Evolutionary conservation across 2,113 vertebrate species (phyloP).

Genomic region (Paramormyrops kingsleyae): DNA sequence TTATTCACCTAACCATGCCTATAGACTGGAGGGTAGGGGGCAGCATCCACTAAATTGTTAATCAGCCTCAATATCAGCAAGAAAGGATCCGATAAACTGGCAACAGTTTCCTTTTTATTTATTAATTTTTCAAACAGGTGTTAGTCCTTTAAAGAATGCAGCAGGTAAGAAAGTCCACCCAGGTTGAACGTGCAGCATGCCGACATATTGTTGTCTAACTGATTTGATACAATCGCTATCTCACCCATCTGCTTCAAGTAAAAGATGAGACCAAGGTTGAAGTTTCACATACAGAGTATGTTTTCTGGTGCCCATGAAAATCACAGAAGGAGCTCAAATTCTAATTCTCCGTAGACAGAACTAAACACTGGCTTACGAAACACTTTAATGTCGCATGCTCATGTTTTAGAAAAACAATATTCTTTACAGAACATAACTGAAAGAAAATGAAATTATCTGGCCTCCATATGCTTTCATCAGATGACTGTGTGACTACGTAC

Average conservation of each 20-base stretch:
- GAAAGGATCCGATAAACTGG: not conserved
- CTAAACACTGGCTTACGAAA: constrained; percentile 6
- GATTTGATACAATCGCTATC: constrained; percentile 10
- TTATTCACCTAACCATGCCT: not conserved
- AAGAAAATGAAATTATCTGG: not conserved
- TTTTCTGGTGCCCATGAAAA: not conserved
- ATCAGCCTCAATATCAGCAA: not conserved
- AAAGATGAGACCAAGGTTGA: constrained; percentile 2
- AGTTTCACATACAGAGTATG: not conserved
- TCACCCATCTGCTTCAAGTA: constrained; percentile 8
- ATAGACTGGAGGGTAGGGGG: not conserved
- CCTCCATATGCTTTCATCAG: not conserved
- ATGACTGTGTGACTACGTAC: not conserved
- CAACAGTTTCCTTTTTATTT: constrained; percentile 9
- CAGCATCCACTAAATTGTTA: not conserved
- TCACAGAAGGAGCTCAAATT: not conserved
- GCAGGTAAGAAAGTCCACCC: not conserved
- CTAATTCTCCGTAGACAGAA: not conserved
- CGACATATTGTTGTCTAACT: not conserved
- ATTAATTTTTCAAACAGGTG: constrained; percentile 20
- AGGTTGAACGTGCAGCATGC: constrained; percentile 25
- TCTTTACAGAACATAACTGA: not conserved
- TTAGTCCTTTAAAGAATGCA: constrained; percentile 11
- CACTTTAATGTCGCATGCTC: constrained; percentile 8
- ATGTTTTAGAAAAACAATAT: not conserved